Evolutionary conservation across 1,140 invertebrate species (phyloP).

Genomic region (Helicoverpa armigera): DNA sequence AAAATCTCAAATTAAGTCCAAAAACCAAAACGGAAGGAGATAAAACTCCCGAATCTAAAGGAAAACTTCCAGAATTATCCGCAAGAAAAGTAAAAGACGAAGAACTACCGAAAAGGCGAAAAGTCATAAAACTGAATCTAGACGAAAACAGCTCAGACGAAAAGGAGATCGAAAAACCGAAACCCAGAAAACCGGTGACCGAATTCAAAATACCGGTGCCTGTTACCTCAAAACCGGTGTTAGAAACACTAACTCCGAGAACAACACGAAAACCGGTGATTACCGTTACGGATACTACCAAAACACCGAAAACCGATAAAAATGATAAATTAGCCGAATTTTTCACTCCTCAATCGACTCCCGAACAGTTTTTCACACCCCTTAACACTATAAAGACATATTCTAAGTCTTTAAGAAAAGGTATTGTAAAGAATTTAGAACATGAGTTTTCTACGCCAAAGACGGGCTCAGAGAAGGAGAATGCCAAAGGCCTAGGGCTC

Average conservation of each 20-base stretch:
- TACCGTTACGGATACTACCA: slow-evolving; percentile 48
- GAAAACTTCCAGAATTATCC: slow-evolving; percentile 48
- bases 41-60: slow-evolving; percentile 67
- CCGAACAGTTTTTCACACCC: slow-evolving; percentile 72
- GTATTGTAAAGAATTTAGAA: slow-evolving; percentile 75
- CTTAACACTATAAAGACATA: slow-evolving; percentile 71
- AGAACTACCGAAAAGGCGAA: slow-evolving; percentile 71
- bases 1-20: slow-evolving; percentile 64
- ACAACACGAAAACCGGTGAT: slow-evolving; percentile 59
- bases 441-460: slow-evolving; percentile 68
- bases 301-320: slow-evolving; percentile 52
- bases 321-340: slow-evolving; percentile 54
- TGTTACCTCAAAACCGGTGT: slow-evolving; percentile 59
- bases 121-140: slow-evolving; percentile 70
- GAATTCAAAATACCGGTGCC: slow-evolving; percentile 76
- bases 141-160: slow-evolving; percentile 62
- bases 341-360: slow-evolving; percentile 68
- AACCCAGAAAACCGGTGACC: slow-evolving; percentile 32
- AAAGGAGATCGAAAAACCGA: slow-evolving; percentile 47
- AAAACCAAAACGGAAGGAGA: slow-evolving; percentile 36
- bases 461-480: slow-evolving; percentile 40
- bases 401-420: slow-evolving; percentile 57
- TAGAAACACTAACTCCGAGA: slow-evolving; percentile 64
- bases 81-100: slow-evolving; percentile 61
- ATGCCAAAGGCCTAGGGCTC: not conserved